A percentile compares a stretch with the other conserved stretches of the same genome.
Evolutionary conservation across 2,113 vertebrate genomes (phyloP).

Genomic region (Callipepla squamata): DNA sequence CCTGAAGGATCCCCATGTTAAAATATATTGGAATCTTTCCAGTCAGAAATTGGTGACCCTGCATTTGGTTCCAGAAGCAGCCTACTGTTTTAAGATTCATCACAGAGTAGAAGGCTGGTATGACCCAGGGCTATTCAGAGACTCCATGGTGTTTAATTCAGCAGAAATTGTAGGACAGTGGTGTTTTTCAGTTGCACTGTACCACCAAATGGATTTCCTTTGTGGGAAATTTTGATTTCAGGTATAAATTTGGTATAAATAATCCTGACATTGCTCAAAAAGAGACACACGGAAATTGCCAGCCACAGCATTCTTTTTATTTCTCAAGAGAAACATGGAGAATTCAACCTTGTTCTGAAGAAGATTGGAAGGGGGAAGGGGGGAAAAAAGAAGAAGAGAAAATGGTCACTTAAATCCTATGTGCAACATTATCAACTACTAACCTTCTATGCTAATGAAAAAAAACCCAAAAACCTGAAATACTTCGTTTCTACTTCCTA

Average conservation of each 20-base stretch:
- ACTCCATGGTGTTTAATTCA: slow-evolving; percentile 14
- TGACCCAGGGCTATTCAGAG: background rate
- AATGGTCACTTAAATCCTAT: slow-evolving; percentile 66
- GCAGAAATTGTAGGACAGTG: slow-evolving; percentile 6
- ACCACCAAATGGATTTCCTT: slow-evolving; percentile 40
- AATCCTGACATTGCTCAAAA: slow-evolving; percentile 54
- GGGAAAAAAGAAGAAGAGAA: slow-evolving; percentile 64
- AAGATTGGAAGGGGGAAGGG: slow-evolving; percentile 35
- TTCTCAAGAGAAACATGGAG: slow-evolving; percentile 64
- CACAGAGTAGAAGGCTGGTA: slow-evolving; percentile 18
- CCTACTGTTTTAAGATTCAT: background rate
- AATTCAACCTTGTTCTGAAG: slow-evolving; percentile 73
- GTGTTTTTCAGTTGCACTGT: slow-evolving; percentile 33
- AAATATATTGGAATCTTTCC: slow-evolving; percentile 13
- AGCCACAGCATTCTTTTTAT: slow-evolving; percentile 69
- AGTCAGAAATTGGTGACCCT: background rate
- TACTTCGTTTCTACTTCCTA: background rate
- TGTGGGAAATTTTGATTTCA: slow-evolving; percentile 37
- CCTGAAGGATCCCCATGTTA: slow-evolving; percentile 45
- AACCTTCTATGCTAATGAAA: background rate
- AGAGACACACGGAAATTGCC: slow-evolving; percentile 47
- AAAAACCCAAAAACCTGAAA: background rate
- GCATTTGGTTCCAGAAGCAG: slow-evolving; percentile 17
- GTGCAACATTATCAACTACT: slow-evolving; percentile 21
- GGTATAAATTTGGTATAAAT: slow-evolving; percentile 43